Evolutionary conservation across 1,140 invertebrate genomes (phyloP).

Genomic region (Drosophila mayri): DNA sequence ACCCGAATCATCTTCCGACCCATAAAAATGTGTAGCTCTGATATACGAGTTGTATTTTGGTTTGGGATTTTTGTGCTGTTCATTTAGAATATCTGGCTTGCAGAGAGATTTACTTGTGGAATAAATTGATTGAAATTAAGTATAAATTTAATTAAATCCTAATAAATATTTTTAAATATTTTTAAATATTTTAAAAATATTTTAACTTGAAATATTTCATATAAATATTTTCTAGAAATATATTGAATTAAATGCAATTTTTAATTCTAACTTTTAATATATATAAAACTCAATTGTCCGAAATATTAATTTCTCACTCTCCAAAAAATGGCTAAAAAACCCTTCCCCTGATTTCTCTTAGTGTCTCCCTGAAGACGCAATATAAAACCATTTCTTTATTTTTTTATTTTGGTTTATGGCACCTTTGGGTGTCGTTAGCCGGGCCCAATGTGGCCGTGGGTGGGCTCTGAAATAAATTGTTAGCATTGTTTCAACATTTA

Average conservation of each 20-base stretch:
- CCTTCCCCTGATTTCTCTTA: conserved; percentile 1
- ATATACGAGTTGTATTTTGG: conserved; percentile 15
- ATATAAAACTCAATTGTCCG: no score
- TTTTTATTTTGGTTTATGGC: conserved; percentile 62
- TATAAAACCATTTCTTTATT: conserved; percentile 48
- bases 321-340: neutral
- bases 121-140: neutral
- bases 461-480: conserved; percentile 36
- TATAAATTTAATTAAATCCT: neutral
- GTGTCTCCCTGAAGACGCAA: conserved; percentile 21
- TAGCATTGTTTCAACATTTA: conserved; percentile 60
- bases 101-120: neutral
- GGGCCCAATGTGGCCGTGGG: conserved; percentile 23
- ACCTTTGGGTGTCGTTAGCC: conserved; percentile 73
- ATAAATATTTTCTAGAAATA: neutral
- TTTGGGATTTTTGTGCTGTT: neutral
- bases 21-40: conserved; percentile 39
- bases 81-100: neutral
- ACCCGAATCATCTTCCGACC: conserved; percentile 52
- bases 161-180: no score
- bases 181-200: neutral
- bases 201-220: neutral
- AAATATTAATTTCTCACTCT: neutral
- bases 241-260: no score
- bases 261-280: no score